Conservation (phyloP, 1,140 invertebrate species). For the Drosophila hydei region DNA sequence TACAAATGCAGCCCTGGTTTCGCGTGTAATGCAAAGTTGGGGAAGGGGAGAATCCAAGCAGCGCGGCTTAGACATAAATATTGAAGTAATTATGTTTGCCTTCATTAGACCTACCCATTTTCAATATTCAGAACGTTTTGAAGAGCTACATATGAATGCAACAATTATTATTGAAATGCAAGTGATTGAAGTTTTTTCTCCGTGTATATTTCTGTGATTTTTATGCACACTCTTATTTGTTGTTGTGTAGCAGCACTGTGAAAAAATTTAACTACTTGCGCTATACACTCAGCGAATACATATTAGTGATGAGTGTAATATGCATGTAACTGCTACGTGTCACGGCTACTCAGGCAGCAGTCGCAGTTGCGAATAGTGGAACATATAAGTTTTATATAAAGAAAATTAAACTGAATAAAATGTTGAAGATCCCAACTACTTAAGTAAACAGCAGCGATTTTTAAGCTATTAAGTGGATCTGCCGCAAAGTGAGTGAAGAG, state of each 20-base stretch:
- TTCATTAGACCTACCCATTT: slow-evolving; percentile 30
- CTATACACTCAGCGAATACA: slow-evolving; percentile 55
- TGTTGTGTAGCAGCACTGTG: slow-evolving; percentile 55
- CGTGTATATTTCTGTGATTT: slow-evolving; percentile 10
- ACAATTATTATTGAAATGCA: slow-evolving; percentile 6
- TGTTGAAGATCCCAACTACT: too few relatives aligned
- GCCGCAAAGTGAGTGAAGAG: background rate
- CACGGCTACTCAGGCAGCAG: background rate
- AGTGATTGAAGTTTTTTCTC: slow-evolving; percentile 2
- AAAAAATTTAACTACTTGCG: slow-evolving; percentile 55
- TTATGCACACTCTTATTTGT: slow-evolving; percentile 43
- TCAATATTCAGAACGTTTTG: background rate
- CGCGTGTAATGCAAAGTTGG: background rate
- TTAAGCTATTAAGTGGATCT: background rate
- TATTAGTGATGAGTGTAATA: slow-evolving; percentile 42
- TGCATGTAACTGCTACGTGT: slow-evolving; percentile 12
- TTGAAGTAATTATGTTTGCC: slow-evolving; percentile 8
- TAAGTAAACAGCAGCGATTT: too few relatives aligned
- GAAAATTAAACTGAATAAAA: background rate
- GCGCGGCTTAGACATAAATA: slow-evolving; percentile 35
- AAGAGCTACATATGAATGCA: slow-evolving; percentile 15
- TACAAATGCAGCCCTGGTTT: slow-evolving; percentile 25
- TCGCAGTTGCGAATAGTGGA: background rate
- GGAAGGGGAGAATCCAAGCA: slow-evolving; percentile 14
- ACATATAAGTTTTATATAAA: background rate